A percentile compares a stretch with the other conserved stretches of the same genome.
These are phyloP conservation scores for Bembecia ichneumoniformis DNA, from an alignment of 2,888 invertebrate species.

Conservation along the genomic window DNA sequence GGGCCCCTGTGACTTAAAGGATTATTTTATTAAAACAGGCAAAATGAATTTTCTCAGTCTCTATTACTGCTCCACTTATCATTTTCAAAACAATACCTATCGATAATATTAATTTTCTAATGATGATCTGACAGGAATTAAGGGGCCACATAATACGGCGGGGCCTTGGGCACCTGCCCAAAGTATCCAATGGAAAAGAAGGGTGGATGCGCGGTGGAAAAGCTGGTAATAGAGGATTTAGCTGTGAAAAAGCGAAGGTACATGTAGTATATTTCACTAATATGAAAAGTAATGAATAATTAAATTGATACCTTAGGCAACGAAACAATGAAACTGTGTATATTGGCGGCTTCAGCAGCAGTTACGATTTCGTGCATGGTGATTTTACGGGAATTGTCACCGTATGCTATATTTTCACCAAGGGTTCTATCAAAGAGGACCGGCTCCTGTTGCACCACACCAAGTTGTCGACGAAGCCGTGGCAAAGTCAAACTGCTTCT, in stretches of 20 bases:
- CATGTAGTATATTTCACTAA: neutral
- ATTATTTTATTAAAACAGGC: too few relatives aligned
- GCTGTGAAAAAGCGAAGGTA: neutral
- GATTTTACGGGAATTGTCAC: conserved; percentile 79
- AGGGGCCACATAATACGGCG: too few relatives aligned
- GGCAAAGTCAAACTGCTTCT: conserved; percentile 74
- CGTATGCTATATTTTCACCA: conserved; percentile 89
- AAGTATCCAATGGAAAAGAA: too few relatives aligned
- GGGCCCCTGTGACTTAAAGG: too few relatives aligned
- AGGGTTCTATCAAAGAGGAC: conserved; percentile 86
- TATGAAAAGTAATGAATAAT: neutral
- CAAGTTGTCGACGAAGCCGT: conserved; percentile 80
- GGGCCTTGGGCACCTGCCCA: too few relatives aligned
- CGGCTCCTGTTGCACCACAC: conserved; percentile 89
- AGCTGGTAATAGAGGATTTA: neutral
- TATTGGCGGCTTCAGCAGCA: conserved; percentile 83
- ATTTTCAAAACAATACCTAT: too few relatives aligned
- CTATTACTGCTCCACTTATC: too few relatives aligned
- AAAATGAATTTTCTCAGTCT: too few relatives aligned
- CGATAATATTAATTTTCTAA: too few relatives aligned
- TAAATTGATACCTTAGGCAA: conserved; percentile 72
- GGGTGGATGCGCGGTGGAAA: too few relatives aligned
- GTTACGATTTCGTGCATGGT: conserved; percentile 81
- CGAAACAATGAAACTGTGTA: conserved; percentile 82
- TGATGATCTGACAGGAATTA: too few relatives aligned